Evolutionary conservation across 2,113 vertebrate species (phyloP), one percentile per base, ranked within the genome.

Genomic region (Lasiurus cinereus): DNA sequence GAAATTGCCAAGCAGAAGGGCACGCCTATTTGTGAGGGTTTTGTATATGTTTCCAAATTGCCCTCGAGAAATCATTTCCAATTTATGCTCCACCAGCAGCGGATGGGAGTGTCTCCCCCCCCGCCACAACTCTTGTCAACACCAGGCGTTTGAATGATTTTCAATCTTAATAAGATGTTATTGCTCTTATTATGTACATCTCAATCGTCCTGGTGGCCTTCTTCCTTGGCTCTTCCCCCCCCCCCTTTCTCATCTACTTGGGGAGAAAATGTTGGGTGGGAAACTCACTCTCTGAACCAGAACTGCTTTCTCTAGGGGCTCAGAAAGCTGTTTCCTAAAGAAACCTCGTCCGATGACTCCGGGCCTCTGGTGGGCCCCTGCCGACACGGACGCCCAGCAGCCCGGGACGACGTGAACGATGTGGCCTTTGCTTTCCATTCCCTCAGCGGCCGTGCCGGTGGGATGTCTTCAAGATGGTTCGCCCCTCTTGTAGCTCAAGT

Each of bases 381-480:
- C 95, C 91, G 85, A 96, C 94, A 97, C 80, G 86, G 83, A 54
- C 15, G n/a, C 66, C 83, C 10, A 13, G 1, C 8, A 3, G 87
- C 77, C 91, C 48, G 13, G 39, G 89, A 88, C 56, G 48, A 33
- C 56, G 9, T 9, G 64, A 70, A 94, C 79, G n/a, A 46, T 15
- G 64, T 0, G 0, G 2, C 18, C 0, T 89, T 90, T 94, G 62
- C 93, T 86, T 93, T 83, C 54, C 91, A 95, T 94, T 96, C 95
- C 90, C 93, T 90, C 76, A 90, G 9, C 3, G 87, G 92, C 70
- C 43, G 72, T 72, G 93, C 92, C 92, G 92, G 90, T 91, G 96
- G 95, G 92, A 96, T 90, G 95, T 73, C 96, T 97, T 69, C 96
- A 91, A 96, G 96, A 93, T 11, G 29, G 86, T 94, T 93, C 90